A percentile compares a stretch with the other conserved stretches of the same genome.
phyloP scores from a whole-genome alignment of 1,140 invertebrate species.

The Schlechtendalia chinensis region DNA sequence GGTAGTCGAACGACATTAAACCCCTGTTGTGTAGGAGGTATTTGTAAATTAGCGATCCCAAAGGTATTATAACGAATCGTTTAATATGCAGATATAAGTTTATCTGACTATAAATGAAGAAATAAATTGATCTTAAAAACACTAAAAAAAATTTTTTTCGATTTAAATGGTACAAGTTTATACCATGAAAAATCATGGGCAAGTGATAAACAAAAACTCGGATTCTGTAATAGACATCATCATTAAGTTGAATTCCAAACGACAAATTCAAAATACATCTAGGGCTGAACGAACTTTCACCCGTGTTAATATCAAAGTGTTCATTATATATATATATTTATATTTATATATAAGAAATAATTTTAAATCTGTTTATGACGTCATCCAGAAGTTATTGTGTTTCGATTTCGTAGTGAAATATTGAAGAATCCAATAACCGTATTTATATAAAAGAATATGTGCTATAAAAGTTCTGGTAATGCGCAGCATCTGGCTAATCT shows the following conservation, averaged over 20 bases:
- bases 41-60: slow-evolving; percentile 39
- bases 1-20: slow-evolving; percentile 21
- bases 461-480: slow-evolving; percentile 20
- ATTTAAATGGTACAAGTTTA: too few relatives aligned
- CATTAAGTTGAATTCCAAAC: neutral
- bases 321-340: neutral
- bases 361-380: slow-evolving; percentile 2
- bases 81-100: slow-evolving; percentile 29
- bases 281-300: neutral
- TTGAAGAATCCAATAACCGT: slow-evolving; percentile 20
- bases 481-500: slow-evolving; percentile 13
- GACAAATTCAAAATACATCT: slow-evolving; percentile 1
- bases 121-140: neutral
- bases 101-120: neutral
- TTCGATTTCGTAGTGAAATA: slow-evolving; percentile 3
- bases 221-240: neutral
- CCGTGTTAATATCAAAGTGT: slow-evolving; percentile 2
- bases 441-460: slow-evolving; percentile 8
- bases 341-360: neutral
- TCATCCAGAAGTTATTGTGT: slow-evolving; percentile 4
- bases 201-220: neutral
- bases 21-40: neutral
- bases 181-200: neutral
- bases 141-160: too few relatives aligned
- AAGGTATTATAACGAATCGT: slow-evolving; percentile 29